Evolutionary conservation across 1,140 invertebrate genomes (phyloP).

Genomic region (Dufourea novaeangliae): DNA sequence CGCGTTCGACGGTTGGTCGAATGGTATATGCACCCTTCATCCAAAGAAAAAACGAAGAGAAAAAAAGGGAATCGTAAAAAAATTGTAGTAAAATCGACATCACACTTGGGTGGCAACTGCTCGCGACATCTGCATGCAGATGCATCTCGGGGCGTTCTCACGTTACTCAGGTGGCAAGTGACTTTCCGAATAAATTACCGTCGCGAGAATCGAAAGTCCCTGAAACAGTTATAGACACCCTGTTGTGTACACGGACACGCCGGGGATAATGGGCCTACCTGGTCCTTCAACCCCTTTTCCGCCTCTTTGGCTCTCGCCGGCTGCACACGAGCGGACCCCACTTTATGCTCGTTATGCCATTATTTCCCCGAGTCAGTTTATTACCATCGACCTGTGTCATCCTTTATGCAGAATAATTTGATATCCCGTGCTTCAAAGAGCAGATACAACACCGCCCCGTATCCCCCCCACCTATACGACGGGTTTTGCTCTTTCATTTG

Average conservation of each 20-base stretch:
- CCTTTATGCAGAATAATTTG: conserved; percentile 67
- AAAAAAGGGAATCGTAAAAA: conserved; percentile 28
- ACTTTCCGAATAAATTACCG: conserved; percentile 75
- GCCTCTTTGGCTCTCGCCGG: conserved; percentile 60
- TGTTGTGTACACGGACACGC: conserved; percentile 62
- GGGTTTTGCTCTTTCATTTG: conserved; percentile 21
- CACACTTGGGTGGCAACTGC: conserved; percentile 56
- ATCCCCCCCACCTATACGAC: not conserved
- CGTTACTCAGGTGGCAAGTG: conserved; percentile 73
- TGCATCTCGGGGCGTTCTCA: conserved; percentile 71
- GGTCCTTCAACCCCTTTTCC: conserved; percentile 68
- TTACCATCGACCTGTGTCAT: conserved; percentile 69
- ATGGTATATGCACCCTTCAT: not conserved
- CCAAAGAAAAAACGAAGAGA: conserved; percentile 5
- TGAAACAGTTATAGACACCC: conserved; percentile 69
- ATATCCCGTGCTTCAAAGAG: conserved; percentile 62
- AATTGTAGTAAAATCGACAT: conserved; percentile 43
- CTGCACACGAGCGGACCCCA: conserved; percentile 65
- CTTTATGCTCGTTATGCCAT: conserved; percentile 67
- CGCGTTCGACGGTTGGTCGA: conserved; percentile 24
- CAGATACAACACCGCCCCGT: conserved; percentile 26
- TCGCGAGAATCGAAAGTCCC: conserved; percentile 56
- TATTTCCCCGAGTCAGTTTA: conserved; percentile 69
- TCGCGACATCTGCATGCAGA: conserved; percentile 66
- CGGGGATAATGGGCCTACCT: conserved; percentile 69